A percentile compares a stretch with the other conserved stretches of the same genome.
Conservation (phyloP, 2,797 vertebrate genomes). For the Astyanax mexicanus region DNA sequence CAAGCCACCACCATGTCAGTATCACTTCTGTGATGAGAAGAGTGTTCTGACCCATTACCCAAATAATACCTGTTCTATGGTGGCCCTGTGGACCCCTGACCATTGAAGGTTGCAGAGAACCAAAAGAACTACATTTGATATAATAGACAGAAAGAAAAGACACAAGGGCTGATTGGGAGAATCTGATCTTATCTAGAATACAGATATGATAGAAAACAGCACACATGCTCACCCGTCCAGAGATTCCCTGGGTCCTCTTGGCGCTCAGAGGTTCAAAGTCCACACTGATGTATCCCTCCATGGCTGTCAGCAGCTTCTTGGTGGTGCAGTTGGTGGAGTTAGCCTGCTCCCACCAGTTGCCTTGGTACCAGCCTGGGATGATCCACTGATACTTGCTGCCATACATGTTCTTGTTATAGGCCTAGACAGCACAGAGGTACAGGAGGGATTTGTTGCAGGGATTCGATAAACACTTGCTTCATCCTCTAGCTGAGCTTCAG, state of each 20-base stretch:
- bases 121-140: too few relatives aligned
- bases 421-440: conserved; percentile 74
- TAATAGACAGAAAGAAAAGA: too few relatives aligned
- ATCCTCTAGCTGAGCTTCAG: not conserved
- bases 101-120: too few relatives aligned
- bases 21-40: too few relatives aligned
- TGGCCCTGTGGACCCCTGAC: too few relatives aligned
- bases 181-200: too few relatives aligned
- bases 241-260: conserved; percentile 93
- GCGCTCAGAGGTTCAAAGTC: conserved; percentile 98
- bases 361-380: conserved; percentile 98
- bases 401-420: conserved; percentile 94
- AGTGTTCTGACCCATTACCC: too few relatives aligned
- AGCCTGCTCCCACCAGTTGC: conserved; percentile 96
- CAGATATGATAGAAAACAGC: not conserved
- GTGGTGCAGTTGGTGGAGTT: conserved; percentile 93
- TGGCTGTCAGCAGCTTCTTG: conserved; percentile 92
- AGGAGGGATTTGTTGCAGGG: conserved; percentile 21
- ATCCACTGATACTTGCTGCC: conserved; percentile 99
- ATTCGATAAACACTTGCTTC: conserved; percentile 7
- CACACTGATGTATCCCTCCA: conserved; percentile 98
- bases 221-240: conserved; percentile 87
- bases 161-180: too few relatives aligned
- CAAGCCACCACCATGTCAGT: too few relatives aligned
- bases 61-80: too few relatives aligned